phyloP scores from a whole-genome alignment of 2,797 vertebrate genomes.

The Peromyscus eremicus region DNA sequence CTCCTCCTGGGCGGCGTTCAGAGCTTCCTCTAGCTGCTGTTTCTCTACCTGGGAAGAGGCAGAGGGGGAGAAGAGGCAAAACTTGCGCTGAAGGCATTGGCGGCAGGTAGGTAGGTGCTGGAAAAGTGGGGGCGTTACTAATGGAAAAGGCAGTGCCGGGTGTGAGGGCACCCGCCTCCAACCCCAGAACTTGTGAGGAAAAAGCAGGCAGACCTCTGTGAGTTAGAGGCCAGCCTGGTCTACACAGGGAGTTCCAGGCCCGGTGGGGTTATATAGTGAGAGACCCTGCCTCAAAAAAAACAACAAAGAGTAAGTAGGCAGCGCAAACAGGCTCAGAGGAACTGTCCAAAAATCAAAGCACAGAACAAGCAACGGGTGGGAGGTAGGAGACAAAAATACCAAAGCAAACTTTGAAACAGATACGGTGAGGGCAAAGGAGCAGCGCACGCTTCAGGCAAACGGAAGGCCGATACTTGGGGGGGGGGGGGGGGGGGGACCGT shows the following conservation, averaged over 20 bases:
- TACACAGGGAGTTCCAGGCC: background rate
- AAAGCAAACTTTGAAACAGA: background rate
- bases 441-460: background rate
- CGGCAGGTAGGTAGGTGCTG: background rate
- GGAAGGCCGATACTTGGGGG: background rate
- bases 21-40: conserved; percentile 88
- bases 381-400: background rate
- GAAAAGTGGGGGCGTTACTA: background rate
- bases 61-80: background rate
- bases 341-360: background rate
- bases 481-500: too few species aligned
- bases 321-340: conserved; percentile 7
- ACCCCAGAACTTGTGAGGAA: background rate
- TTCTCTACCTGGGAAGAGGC: conserved; percentile 85
- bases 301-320: background rate
- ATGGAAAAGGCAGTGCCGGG: background rate
- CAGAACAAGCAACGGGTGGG: background rate
- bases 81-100: background rate
- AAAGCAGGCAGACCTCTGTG: background rate
- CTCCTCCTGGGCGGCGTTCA: conserved; percentile 85
- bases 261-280: background rate
- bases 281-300: background rate
- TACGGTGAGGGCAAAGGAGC: background rate
- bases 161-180: background rate
- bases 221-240: background rate